phyloP scores from a whole-genome alignment of 2,113 vertebrate species.

The Grantiella picta region DNA sequence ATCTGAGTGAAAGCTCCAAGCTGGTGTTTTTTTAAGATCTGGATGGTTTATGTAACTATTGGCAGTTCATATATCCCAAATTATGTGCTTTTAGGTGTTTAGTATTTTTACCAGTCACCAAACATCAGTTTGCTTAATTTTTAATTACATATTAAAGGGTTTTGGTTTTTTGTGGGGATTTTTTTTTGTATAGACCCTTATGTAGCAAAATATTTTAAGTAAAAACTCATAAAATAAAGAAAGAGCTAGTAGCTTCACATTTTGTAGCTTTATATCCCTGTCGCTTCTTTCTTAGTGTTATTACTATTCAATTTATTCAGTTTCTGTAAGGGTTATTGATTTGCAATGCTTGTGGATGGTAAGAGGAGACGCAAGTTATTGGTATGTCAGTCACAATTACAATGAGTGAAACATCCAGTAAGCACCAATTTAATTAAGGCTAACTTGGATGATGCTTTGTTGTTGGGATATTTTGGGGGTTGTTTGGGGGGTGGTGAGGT shows the following conservation, averaged over 20 bases:
- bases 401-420: neutral
- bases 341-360: neutral
- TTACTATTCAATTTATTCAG: neutral
- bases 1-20: neutral
- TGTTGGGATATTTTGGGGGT: neutral
- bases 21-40: neutral
- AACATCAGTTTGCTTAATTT: neutral
- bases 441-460: neutral
- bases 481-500: neutral
- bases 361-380: neutral
- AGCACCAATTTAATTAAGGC: neutral
- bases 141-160: neutral
- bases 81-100: neutral
- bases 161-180: accelerated
- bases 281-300: neutral
- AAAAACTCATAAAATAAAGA: neutral
- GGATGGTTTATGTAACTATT: neutral
- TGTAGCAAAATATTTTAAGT: neutral
- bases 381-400: neutral
- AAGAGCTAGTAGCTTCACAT: neutral
- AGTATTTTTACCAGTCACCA: neutral
- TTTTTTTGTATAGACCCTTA: neutral
- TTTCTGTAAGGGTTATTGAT: neutral
- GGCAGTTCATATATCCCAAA: neutral
- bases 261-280: neutral